A percentile compares a stretch with the other conserved stretches of the same genome.
Conservation (phyloP, 2,113 vertebrate genomes). For the Pelvicachromis taeniatus region DNA sequence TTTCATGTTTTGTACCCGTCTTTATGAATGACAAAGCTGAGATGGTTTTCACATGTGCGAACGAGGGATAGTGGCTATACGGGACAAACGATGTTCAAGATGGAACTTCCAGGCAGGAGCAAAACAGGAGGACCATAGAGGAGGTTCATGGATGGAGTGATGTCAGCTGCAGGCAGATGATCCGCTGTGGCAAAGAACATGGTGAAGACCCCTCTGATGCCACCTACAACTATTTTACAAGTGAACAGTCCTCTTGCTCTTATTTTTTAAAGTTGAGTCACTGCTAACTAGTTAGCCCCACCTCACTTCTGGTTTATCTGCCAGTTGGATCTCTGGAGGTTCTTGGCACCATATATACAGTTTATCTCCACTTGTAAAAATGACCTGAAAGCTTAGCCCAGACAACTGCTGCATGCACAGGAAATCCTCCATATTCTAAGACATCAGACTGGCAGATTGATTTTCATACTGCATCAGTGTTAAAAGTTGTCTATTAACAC, state of each 20-base stretch:
- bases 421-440: background rate
- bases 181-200: background rate
- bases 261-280: background rate
- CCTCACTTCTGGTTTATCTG: background rate
- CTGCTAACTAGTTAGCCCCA: background rate
- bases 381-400: background rate
- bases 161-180: background rate
- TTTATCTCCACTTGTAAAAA: background rate
- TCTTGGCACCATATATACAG: background rate
- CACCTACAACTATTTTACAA: no score
- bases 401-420: background rate
- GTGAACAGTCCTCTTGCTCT: background rate
- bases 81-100: background rate
- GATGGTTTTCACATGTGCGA: background rate
- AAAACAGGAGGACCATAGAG: background rate
- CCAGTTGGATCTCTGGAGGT: background rate
- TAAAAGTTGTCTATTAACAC: background rate
- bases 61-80: background rate
- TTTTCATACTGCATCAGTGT: background rate
- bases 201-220: no score
- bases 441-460: background rate
- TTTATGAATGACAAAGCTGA: background rate
- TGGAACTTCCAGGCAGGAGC: background rate
- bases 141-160: background rate
- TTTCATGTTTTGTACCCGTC: background rate